Percentiles rank a stretch among this genome's conserved stretches.
These are phyloP conservation scores for Troilus luridus DNA, from an alignment of 2,888 invertebrate genomes.

Conservation along the genomic window DNA sequence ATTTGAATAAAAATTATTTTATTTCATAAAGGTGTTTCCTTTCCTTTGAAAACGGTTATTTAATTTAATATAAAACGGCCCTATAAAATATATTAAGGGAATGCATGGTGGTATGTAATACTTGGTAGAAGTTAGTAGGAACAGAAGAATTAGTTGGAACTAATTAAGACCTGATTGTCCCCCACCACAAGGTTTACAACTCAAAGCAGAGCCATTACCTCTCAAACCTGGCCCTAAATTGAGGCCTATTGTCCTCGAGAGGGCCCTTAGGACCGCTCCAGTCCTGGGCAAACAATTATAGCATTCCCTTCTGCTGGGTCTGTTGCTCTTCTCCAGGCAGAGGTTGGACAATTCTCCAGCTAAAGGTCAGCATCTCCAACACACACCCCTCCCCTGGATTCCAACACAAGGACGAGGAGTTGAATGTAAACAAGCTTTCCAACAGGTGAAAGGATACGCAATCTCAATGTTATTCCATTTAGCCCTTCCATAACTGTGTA, in stretches of 20 bases:
- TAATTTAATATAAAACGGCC: no score
- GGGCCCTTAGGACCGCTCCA: neutral
- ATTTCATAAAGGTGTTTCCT: no score
- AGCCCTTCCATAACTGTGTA: neutral
- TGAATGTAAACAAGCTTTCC: slow-evolving; percentile 41
- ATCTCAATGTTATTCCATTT: neutral
- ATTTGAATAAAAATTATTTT: no score
- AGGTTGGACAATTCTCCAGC: neutral
- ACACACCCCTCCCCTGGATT: slow-evolving; percentile 18
- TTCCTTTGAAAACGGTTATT: no score
- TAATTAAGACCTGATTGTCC: neutral
- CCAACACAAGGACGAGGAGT: neutral
- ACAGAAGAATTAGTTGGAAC: neutral
- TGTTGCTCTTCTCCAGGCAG: neutral
- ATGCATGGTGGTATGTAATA: no score
- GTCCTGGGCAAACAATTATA: neutral
- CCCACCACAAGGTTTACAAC: neutral
- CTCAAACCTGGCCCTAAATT: neutral
- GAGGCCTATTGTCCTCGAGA: neutral
- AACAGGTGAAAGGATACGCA: slow-evolving; percentile 16
- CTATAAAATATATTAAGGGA: no score
- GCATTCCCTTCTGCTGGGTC: neutral
- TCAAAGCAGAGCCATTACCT: neutral
- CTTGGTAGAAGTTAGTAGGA: neutral
- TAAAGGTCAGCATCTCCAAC: neutral